Conservation (phyloP, 2,888 invertebrate genomes). For the Drosophila monieri region DNA sequence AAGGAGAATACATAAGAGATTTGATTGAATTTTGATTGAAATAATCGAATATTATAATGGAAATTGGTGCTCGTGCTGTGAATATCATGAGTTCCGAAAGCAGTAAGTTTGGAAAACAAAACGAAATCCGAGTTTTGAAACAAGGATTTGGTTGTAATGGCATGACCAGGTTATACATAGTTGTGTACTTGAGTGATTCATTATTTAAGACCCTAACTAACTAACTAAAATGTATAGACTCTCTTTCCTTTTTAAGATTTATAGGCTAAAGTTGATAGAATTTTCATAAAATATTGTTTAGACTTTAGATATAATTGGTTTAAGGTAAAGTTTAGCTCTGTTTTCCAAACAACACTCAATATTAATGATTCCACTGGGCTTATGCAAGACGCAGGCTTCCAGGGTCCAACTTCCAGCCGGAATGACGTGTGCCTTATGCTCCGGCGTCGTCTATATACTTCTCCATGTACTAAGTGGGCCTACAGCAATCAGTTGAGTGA, state of each 20-base stretch:
- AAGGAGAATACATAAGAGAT: not conserved
- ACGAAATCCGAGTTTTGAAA: not conserved
- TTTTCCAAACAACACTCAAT: conserved; percentile 16
- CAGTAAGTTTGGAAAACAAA: conserved; percentile 57
- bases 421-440: conserved; percentile 41
- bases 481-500: conserved; percentile 39
- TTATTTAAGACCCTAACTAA: not conserved
- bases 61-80: conserved; percentile 45
- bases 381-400: conserved; percentile 20
- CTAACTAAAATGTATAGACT: not conserved
- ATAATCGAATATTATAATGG: conserved; percentile 48
- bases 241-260: too few species aligned
- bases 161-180: conserved; percentile 1
- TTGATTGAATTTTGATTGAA: conserved; percentile 12
- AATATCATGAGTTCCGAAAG: conserved; percentile 49
- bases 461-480: not conserved
- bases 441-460: conserved; percentile 20
- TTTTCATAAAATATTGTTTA: not conserved
- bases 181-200: not conserved
- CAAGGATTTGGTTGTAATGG: conserved; percentile 2
- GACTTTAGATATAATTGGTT: conserved; percentile 13
- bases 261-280: not conserved
- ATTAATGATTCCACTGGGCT: conserved; percentile 34
- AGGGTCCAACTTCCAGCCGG: conserved; percentile 22
- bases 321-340: conserved; percentile 20